These are phyloP conservation scores for Sturnira hondurensis DNA, from an alignment of 2,113 vertebrate genomes.

Conservation along the genomic window DNA sequence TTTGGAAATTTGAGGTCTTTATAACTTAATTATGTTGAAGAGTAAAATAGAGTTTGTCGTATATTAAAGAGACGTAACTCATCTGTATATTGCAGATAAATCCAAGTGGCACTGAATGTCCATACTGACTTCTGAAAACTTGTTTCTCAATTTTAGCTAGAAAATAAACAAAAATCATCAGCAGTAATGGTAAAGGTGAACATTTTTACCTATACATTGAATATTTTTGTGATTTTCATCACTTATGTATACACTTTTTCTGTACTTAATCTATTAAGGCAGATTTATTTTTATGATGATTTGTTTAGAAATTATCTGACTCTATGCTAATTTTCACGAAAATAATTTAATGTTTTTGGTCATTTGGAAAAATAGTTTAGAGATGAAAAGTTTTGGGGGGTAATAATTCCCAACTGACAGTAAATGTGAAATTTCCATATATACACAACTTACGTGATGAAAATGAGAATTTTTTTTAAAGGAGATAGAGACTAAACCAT, in stretches of 20 bases:
- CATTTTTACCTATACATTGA: slow-evolving; percentile 57
- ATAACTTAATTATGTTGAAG: slow-evolving; percentile 65
- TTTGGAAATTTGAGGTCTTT: slow-evolving; percentile 65
- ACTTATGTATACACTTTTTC: slow-evolving; percentile 28
- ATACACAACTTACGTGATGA: neutral
- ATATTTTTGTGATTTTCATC: slow-evolving; percentile 60
- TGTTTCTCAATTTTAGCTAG: slow-evolving; percentile 62
- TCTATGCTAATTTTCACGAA: slow-evolving; percentile 58
- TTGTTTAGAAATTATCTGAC: slow-evolving; percentile 42
- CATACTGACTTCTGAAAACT: slow-evolving; percentile 59
- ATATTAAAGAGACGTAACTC: slow-evolving; percentile 40
- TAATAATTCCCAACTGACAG: slow-evolving; percentile 24
- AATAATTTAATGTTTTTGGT: slow-evolving; percentile 59
- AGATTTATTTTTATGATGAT: slow-evolving; percentile 60
- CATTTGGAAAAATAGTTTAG: slow-evolving; percentile 16
- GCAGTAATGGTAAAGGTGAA: slow-evolving; percentile 54
- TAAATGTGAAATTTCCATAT: slow-evolving; percentile 48
- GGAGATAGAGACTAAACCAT: neutral
- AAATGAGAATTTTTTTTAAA: slow-evolving; percentile 1
- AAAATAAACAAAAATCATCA: slow-evolving; percentile 71
- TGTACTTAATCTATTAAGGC: slow-evolving; percentile 50
- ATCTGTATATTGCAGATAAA: slow-evolving; percentile 67
- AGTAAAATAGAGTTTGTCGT: slow-evolving; percentile 64
- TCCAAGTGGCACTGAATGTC: slow-evolving; percentile 60
- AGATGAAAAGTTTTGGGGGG: neutral